A percentile compares a stretch with the other conserved stretches of the same genome.
phyloP scores from a whole-genome alignment of 2,797 vertebrate species.

The Sebastes hopkinsi region DNA sequence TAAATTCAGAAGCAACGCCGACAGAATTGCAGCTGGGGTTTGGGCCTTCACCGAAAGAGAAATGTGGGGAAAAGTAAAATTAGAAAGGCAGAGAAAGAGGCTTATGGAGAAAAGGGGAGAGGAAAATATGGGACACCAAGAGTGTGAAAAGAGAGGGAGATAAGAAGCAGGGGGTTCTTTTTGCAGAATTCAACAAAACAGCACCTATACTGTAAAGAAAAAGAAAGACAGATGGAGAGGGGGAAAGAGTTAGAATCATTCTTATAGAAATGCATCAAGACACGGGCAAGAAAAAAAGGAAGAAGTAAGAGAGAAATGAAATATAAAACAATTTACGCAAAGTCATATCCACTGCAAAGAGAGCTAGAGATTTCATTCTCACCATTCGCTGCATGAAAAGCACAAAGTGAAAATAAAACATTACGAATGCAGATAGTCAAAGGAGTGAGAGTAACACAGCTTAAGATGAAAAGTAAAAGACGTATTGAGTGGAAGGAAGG shows the following conservation, averaged over 20 bases:
- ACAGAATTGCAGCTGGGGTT: not conserved
- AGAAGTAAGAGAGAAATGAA: not conserved
- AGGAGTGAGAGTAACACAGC: not conserved
- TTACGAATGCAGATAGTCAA: not conserved
- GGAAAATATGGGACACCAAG: slow-evolving; percentile 18
- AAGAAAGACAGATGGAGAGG: not conserved
- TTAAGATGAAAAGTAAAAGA: not conserved
- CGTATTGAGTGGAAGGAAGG: not conserved
- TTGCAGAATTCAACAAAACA: slow-evolving; percentile 1
- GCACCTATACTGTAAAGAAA: not conserved
- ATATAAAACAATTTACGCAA: not conserved
- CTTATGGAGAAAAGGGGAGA: slow-evolving; percentile 12
- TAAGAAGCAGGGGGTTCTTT: slow-evolving; percentile 3
- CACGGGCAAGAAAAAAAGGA: not conserved
- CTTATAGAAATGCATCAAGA: not conserved
- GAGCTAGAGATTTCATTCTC: not conserved
- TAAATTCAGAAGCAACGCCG: slow-evolving; percentile 1
- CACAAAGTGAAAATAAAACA: not conserved
- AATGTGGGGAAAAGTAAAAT: slow-evolving; percentile 2
- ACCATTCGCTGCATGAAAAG: not conserved
- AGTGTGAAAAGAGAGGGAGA: slow-evolving; percentile 14
- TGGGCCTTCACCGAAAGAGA: not conserved
- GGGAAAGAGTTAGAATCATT: not conserved
- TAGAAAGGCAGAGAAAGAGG: slow-evolving; percentile 26
- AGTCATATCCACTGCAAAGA: not conserved